Percentiles rank a stretch among this genome's conserved stretches.
phyloP scores from a whole-genome alignment of 2,113 vertebrate species.

The Myocastor coypus region DNA sequence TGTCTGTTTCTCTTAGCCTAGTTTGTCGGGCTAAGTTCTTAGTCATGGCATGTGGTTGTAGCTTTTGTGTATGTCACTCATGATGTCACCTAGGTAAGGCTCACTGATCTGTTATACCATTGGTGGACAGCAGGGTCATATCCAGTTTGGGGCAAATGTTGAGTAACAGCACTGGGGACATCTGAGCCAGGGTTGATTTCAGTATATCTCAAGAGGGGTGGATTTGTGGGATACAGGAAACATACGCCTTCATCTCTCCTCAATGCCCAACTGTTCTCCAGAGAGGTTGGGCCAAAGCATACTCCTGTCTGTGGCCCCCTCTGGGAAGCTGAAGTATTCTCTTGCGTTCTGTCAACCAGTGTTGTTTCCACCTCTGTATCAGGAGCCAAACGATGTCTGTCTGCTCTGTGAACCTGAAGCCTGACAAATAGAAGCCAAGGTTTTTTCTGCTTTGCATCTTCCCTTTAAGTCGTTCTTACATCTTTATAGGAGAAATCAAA shows the following conservation, averaged over 20 bases:
- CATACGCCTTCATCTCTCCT: neutral
- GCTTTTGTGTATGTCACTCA: neutral
- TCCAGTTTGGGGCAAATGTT: neutral
- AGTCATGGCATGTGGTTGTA: accelerated
- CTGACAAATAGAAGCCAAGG: neutral
- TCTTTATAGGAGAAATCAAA: neutral
- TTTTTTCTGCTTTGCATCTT: neutral
- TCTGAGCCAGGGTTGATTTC: neutral
- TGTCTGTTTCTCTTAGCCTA: neutral
- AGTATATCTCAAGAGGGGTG: neutral
- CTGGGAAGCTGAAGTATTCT: neutral
- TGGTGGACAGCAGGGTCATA: neutral
- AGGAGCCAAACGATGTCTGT: neutral
- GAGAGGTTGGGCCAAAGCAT: neutral
- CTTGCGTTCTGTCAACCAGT: neutral
- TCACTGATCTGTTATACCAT: neutral
- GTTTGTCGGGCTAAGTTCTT: neutral
- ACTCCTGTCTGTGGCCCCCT: neutral
- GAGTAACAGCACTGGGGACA: neutral
- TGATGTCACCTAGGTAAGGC: no score
- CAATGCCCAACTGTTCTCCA: neutral
- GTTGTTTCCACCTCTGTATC: neutral
- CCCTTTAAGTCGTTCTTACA: neutral
- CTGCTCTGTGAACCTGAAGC: neutral
- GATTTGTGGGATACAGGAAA: neutral